Evolutionary conservation across 2,888 invertebrate species (phyloP).

Genomic region (Caenorhabditis zanzibari): DNA sequence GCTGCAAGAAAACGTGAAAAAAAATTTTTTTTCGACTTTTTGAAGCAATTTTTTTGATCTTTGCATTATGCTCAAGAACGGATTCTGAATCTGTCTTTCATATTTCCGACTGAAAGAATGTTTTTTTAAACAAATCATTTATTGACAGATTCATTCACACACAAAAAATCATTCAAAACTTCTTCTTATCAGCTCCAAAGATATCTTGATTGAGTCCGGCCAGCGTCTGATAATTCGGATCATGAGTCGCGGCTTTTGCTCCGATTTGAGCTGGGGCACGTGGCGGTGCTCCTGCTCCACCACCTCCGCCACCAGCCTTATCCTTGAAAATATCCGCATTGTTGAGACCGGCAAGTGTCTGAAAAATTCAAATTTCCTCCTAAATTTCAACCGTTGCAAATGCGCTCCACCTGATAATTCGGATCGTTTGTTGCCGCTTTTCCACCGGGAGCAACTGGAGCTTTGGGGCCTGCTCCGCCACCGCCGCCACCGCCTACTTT

Average conservation of each 20-base stretch:
- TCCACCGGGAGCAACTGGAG: conserved; percentile 28
- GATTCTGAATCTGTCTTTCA: no score
- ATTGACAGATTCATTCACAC: neutral
- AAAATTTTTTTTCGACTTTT: no score
- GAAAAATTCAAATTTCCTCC: no score
- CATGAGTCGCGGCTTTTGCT: conserved; percentile 26
- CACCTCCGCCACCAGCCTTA: conserved; percentile 38
- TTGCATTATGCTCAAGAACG: no score
- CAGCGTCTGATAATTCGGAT: conserved; percentile 42
- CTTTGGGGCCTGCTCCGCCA: conserved; percentile 34
- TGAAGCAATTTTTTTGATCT: no score
- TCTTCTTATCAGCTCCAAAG: conserved; percentile 47
- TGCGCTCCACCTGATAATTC: conserved; percentile 18
- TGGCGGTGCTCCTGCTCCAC: conserved; percentile 7
- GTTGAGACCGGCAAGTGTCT: conserved; percentile 39
- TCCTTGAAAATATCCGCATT: conserved; percentile 46
- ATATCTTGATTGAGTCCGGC: conserved; percentile 44
- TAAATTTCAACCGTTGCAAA: no score
- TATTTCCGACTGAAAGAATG: no score
- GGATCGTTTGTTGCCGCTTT: conserved; percentile 44
- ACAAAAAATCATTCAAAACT: neutral
- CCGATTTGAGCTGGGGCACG: conserved; percentile 28
- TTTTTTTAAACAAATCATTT: neutral
- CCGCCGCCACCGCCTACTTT: conserved; percentile 23
- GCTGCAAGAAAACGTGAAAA: no score